Conservation (phyloP, 2,888 invertebrate genomes). For the Yponomeuta evonymella region DNA sequence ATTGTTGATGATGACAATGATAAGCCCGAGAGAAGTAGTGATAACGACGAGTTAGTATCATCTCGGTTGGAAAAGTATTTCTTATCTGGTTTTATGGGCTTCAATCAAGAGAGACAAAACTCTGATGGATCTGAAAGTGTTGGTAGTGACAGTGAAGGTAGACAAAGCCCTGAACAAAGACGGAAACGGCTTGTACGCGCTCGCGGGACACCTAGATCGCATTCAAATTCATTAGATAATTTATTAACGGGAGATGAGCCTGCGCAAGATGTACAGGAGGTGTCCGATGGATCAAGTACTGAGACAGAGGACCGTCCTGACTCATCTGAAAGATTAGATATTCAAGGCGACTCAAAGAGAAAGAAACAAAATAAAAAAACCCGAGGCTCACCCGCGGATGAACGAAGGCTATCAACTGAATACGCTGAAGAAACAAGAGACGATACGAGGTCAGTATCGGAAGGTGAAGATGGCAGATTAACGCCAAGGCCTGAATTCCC, state of each 20-base stretch:
- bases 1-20: conserved; percentile 78
- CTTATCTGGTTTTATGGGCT: conserved; percentile 89
- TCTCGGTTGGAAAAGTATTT: conserved; percentile 94
- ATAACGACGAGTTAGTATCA: conserved; percentile 86
- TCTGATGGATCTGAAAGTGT: conserved; percentile 91
- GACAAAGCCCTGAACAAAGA: conserved; percentile 90
- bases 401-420: conserved; percentile 79
- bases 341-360: conserved; percentile 88
- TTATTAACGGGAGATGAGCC: conserved; percentile 80
- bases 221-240: conserved; percentile 88
- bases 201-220: conserved; percentile 87
- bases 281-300: conserved; percentile 85
- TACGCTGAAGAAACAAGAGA: conserved; percentile 77
- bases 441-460: conserved; percentile 76
- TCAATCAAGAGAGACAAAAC: conserved; percentile 84
- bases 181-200: conserved; percentile 88
- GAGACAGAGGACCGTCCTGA: conserved; percentile 81
- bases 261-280: conserved; percentile 71
- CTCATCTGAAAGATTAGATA: conserved; percentile 82
- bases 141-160: conserved; percentile 92
- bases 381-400: conserved; percentile 76
- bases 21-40: conserved; percentile 71
- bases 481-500: conserved; percentile 82
- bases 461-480: conserved; percentile 80
- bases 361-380: conserved; percentile 87